Evolutionary conservation across 2,797 vertebrate species (phyloP), one percentile per base, ranked within the genome.

Genomic region (Pteropus rufus): DNA sequence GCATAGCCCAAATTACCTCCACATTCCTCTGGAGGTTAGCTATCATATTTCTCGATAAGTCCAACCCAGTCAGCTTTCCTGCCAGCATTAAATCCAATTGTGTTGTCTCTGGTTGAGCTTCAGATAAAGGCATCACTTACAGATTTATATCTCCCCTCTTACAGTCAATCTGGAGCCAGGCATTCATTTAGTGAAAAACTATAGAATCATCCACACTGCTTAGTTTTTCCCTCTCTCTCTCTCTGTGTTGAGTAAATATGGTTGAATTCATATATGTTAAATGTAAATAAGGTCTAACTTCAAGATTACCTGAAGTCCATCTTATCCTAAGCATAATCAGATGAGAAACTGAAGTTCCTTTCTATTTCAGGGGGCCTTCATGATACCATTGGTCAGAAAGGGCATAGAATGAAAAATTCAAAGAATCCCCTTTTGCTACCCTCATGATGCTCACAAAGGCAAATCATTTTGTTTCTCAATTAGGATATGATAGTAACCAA

Each of bases 41-140:
- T 3, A 1, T 84, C n/a, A 39, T 93, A 79, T 95, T 96, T 98
- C 84, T 92, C 94, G 79, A 24, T 92, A 90, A 85, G 80, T 89
- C 65, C 39, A 18, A 44, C 67, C 64, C 62, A 56, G 31, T 31
- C 56, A 54, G 92, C 90, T 80, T 93, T 88, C 52, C 80, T 94
- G 87, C 67, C 39, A 75, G 84, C 72, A 72, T 84, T 90, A 93
- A 93, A 95, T 96, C 52, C 77, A 72, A 16, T 81, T 65, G 72
- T 79, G 44, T 89, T 93, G 56, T 81, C 62, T 65, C 24, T 82
- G 88, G 52, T 31, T 90, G 90, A 93, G 24, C 23, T 77, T 76
- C 8, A 12, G 56, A 77, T 79, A 81, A 73, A 86, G 84, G 56
- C 26, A 3, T 70, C 64, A 34, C 84, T 79, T 93, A 39, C 16